Conservation (phyloP, 2,888 invertebrate species). For the Hirudinaria manillensis region DNA sequence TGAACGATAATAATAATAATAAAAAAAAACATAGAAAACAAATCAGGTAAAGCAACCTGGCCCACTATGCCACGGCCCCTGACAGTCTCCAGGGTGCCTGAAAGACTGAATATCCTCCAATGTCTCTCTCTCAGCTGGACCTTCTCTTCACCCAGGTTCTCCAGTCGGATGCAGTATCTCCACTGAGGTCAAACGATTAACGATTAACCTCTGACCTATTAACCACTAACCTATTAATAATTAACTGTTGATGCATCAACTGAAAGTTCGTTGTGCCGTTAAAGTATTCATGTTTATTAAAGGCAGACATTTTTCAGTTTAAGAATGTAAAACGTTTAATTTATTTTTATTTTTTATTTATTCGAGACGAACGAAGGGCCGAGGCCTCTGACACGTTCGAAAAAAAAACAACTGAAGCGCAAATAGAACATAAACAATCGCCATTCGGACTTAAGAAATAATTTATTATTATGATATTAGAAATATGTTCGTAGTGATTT, state of each 20-base stretch:
- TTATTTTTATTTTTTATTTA: no score
- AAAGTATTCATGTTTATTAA: background rate
- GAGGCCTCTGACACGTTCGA: no score
- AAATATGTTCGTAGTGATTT: no score
- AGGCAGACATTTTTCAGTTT: no score
- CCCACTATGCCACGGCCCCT: slow-evolving; percentile 94
- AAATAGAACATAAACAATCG: no score
- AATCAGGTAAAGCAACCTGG: slow-evolving; percentile 50
- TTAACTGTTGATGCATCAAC: no score
- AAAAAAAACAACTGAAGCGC: no score
- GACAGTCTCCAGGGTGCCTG: slow-evolving; percentile 76
- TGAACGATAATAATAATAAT: background rate
- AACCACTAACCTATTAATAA: no score
- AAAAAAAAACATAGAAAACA: background rate
- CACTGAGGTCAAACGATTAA: slow-evolving; percentile 58
- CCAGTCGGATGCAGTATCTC: slow-evolving; percentile 93
- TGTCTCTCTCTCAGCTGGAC: slow-evolving; percentile 89
- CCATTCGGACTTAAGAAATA: no score
- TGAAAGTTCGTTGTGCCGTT: background rate
- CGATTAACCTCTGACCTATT: slow-evolving; percentile 3
- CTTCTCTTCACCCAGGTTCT: slow-evolving; percentile 80
- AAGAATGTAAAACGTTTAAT: no score
- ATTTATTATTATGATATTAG: no score
- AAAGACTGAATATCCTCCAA: slow-evolving; percentile 90
- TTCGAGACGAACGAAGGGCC: no score